Percentiles rank a stretch among this genome's conserved stretches.
These are phyloP conservation scores for Anastrepha obliqua DNA, from an alignment of 1,140 invertebrate genomes.

Conservation along the genomic window DNA sequence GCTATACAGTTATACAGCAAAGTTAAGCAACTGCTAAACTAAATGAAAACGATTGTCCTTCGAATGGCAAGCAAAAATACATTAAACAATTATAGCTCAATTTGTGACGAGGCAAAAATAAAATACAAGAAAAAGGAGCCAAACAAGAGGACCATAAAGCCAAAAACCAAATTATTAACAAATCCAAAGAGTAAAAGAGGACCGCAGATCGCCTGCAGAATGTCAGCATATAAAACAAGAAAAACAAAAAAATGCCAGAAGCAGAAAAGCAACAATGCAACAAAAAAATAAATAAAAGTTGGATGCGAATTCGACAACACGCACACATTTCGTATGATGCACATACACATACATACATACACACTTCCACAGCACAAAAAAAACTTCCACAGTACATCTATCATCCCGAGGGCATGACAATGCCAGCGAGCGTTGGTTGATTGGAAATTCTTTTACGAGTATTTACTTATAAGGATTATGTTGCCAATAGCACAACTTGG, in stretches of 20 bases:
- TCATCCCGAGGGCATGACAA: not conserved
- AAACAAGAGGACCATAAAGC: not conserved
- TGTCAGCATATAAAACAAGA: not conserved
- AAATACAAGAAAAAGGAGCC: not conserved
- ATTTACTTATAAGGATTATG: constrained; percentile 34
- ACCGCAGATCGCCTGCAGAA: too few species aligned
- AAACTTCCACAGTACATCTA: not conserved
- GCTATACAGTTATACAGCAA: not conserved
- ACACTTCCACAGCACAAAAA: not conserved
- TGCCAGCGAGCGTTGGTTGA: not conserved
- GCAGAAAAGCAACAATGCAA: too few species aligned
- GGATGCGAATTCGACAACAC: not conserved
- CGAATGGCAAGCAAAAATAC: not conserved
- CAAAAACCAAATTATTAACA: not conserved
- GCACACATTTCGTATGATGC: too few species aligned
- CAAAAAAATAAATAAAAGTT: not conserved
- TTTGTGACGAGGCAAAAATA: not conserved
- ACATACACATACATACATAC: not conserved
- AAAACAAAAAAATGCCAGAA: not conserved
- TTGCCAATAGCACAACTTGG: not conserved
- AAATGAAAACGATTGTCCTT: not conserved
- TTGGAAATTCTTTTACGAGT: not conserved
- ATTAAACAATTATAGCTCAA: constrained; percentile 45
- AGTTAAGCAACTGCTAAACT: not conserved
- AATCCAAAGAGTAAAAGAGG: not conserved